Evolutionary conservation across 1,140 invertebrate species (phyloP), one percentile per base, ranked within the genome.

Genomic region (Sycophaga agraensis): DNA sequence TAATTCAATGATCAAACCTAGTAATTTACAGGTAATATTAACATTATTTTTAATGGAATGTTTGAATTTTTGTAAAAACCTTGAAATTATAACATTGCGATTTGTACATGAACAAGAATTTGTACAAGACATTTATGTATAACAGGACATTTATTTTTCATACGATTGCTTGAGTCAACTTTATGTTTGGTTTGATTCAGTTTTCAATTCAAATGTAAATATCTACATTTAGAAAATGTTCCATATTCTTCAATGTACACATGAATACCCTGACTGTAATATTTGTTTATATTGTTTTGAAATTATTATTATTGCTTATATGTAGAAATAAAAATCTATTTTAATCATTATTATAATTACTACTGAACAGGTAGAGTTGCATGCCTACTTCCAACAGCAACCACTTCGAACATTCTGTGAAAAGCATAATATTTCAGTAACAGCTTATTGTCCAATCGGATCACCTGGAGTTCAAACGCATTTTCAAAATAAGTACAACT

Each of bases 391-490:
- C 65, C 92, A 94, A 72, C 93, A 96, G 77, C 83, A 84, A 16
- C 81, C 86, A 26, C 73, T 97, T 19, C 81, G 89, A 6, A 82
- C 89, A 64, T 93, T 88, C 62, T 96, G 93, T 71, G 80, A 85
- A 49, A 72, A 82, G 6, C 81, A 89, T 64, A 83, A 87, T 22
- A 92, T 96, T 24, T 77, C 84, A 0, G 75, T 96, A 17, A 92
- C 89, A 0, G 92, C 90, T 0, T 97, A 96, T 70, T 88, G 90
- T 21, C 91, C 93, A 1, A 74, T 97, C 2, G 93, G 90, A 1
- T 89, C 88, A 2, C 87, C 85, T 60, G 89, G 86, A 37, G 72
- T 75, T 0, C 72, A 78, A 65, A 19, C 54, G 5, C 75, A 77
- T 54, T 78, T 81, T 64, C 73, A 74, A 71, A 71, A 71, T 4